These are phyloP conservation scores for Esperia sulphurella DNA, from an alignment of 2,888 invertebrate genomes.

Conservation along the genomic window DNA sequence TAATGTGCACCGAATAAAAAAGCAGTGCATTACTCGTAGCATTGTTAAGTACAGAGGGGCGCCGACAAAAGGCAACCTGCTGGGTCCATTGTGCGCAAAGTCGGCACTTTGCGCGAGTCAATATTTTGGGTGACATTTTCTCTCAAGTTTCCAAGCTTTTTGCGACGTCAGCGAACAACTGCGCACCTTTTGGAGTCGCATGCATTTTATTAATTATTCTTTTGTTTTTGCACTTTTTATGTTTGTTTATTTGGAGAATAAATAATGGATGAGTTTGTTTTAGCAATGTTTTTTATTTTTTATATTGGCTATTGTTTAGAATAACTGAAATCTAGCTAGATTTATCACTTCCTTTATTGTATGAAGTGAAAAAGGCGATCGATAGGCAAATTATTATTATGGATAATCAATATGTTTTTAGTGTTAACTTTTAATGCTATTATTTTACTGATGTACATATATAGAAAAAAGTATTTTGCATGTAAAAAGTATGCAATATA, in stretches of 20 bases:
- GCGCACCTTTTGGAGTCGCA: slow-evolving; percentile 46
- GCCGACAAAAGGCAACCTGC: slow-evolving; percentile 67
- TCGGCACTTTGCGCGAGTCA: slow-evolving; percentile 75
- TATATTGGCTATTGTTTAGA: too few relatives aligned
- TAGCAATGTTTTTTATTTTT: too few relatives aligned
- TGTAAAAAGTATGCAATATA: too few relatives aligned
- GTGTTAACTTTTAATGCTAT: too few relatives aligned
- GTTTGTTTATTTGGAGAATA: slow-evolving; percentile 41
- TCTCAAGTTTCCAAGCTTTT: slow-evolving; percentile 30
- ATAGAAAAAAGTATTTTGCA: too few relatives aligned
- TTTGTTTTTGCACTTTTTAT: slow-evolving; percentile 54
- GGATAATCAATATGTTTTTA: too few relatives aligned
- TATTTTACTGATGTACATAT: too few relatives aligned
- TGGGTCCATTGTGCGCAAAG: slow-evolving; percentile 64
- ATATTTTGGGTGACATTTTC: slow-evolving; percentile 72
- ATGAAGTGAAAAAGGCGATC: too few relatives aligned
- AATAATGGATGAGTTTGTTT: slow-evolving; percentile 20
- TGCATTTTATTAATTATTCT: slow-evolving; percentile 51
- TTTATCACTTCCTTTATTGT: too few relatives aligned
- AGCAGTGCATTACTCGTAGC: slow-evolving; percentile 63
- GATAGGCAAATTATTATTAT: too few relatives aligned
- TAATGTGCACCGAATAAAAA: slow-evolving; percentile 56
- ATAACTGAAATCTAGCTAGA: too few relatives aligned
- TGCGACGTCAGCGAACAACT: slow-evolving; percentile 63
- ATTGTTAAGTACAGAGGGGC: slow-evolving; percentile 59